Conservation (phyloP, 2,113 vertebrate species). For the Centropristis striata region DNA sequence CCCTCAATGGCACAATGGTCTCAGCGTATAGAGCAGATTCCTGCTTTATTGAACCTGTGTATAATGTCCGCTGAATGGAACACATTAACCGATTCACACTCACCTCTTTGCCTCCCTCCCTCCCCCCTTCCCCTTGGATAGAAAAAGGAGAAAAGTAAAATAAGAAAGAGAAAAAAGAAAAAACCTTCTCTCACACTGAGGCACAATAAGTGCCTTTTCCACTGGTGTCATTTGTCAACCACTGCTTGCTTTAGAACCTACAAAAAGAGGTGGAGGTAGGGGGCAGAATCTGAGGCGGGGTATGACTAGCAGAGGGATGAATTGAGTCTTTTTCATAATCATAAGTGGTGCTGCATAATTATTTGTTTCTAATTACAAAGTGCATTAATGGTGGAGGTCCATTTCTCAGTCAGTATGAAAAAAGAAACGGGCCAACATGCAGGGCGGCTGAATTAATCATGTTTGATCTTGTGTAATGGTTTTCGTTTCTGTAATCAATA, state of each 20-base stretch:
- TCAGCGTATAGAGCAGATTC: conserved; percentile 76
- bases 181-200: conserved; percentile 66
- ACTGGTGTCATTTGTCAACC: conserved; percentile 82
- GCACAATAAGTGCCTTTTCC: conserved; percentile 82
- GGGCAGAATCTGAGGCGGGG: conserved; percentile 41
- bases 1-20: conserved; percentile 81
- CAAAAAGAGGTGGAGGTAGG: conserved; percentile 62
- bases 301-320: neutral
- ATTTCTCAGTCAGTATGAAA: neutral
- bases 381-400: neutral
- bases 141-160: conserved; percentile 68
- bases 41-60: conserved; percentile 84
- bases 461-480: neutral
- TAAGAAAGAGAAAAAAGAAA: conserved; percentile 33
- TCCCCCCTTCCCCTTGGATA: neutral
- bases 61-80: conserved; percentile 81
- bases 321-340: conserved; percentile 35
- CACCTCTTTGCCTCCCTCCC: conserved; percentile 46
- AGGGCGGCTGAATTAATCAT: neutral
- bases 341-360: conserved; percentile 32
- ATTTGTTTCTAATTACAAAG: conserved; percentile 37
- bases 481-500: neutral
- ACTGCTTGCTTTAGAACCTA: conserved; percentile 82
- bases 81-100: conserved; percentile 83
- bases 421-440: neutral